Evolutionary conservation across 2,113 vertebrate genomes (phyloP).

Genomic region (Pygoscelis antarcticus): DNA sequence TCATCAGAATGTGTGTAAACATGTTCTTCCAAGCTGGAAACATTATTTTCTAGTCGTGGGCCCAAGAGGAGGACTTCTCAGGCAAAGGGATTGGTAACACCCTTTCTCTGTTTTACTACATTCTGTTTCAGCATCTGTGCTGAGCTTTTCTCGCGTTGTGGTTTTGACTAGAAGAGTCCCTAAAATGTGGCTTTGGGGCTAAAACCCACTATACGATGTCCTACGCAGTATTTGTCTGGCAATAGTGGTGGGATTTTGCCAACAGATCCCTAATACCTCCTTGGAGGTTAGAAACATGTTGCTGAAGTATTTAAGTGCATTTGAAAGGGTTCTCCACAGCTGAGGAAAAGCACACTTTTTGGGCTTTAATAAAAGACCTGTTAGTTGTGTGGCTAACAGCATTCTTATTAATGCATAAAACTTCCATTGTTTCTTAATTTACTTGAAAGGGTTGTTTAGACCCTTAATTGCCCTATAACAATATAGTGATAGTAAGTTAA

Average conservation of each 20-base stretch:
- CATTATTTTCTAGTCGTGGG: fast-evolving
- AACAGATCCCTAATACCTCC: not conserved
- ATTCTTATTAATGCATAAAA: conserved; percentile 22
- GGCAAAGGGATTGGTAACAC: not conserved
- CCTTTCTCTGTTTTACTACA: not conserved
- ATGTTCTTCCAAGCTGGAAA: not conserved
- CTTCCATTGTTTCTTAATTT: conserved; percentile 57
- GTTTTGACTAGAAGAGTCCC: not conserved
- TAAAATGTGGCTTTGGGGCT: not conserved
- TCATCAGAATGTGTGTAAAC: fast-evolving
- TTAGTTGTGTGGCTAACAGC: not conserved
- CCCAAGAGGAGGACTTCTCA: not conserved
- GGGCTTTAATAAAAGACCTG: not conserved
- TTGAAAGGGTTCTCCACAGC: not conserved
- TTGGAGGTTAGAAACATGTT: not conserved
- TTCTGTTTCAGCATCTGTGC: not conserved
- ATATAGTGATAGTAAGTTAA: conserved; percentile 68
- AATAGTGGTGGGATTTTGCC: not conserved
- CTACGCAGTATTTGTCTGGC: not conserved
- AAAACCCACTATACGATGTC: not conserved
- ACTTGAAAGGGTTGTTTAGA: conserved; percentile 61
- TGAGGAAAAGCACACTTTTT: not conserved
- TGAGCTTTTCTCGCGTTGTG: not conserved
- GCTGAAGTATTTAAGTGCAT: not conserved
- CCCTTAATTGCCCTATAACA: conserved; percentile 67